A percentile compares a stretch with the other conserved stretches of the same genome.
These are phyloP conservation scores for Actenoides hombroni DNA, from an alignment of 2,113 vertebrate genomes.

Conservation along the genomic window DNA sequence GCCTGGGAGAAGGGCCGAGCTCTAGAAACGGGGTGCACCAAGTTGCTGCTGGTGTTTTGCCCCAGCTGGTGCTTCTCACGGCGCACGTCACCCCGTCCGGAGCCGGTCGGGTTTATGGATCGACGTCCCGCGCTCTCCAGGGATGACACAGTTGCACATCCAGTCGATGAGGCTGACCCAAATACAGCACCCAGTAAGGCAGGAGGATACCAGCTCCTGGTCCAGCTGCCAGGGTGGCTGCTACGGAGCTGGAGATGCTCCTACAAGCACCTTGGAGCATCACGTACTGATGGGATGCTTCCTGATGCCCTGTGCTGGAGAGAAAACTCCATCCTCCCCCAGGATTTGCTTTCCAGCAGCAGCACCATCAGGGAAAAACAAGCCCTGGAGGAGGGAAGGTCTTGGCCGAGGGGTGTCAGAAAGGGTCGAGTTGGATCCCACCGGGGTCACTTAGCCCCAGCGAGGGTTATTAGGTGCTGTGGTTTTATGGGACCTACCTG, in stretches of 20 bases:
- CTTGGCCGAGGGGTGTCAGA: neutral
- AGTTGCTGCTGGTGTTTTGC: rapidly evolving
- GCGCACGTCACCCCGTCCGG: rapidly evolving
- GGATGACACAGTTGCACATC: constrained; percentile 6
- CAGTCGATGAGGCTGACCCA: constrained; percentile 44
- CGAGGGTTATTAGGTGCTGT: neutral
- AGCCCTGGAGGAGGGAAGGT: rapidly evolving
- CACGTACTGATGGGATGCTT: rapidly evolving
- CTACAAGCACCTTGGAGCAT: neutral
- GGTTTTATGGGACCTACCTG: neutral
- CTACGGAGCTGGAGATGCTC: neutral
- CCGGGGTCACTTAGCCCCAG: neutral
- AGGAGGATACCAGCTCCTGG: neutral
- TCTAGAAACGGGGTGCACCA: rapidly evolving
- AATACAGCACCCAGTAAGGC: neutral
- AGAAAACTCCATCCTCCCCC: neutral
- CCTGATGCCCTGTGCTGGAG: no score
- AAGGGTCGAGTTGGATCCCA: rapidly evolving
- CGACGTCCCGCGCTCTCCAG: neutral
- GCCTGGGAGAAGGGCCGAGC: neutral
- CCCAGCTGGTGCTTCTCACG: rapidly evolving
- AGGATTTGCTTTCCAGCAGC: neutral
- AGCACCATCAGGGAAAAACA: rapidly evolving
- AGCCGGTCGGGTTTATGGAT: neutral
- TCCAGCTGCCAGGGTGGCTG: neutral